Base-by-base conservation (phyloP, 2,113 vertebrate species). In the Syngnathus scovelli region DNA sequence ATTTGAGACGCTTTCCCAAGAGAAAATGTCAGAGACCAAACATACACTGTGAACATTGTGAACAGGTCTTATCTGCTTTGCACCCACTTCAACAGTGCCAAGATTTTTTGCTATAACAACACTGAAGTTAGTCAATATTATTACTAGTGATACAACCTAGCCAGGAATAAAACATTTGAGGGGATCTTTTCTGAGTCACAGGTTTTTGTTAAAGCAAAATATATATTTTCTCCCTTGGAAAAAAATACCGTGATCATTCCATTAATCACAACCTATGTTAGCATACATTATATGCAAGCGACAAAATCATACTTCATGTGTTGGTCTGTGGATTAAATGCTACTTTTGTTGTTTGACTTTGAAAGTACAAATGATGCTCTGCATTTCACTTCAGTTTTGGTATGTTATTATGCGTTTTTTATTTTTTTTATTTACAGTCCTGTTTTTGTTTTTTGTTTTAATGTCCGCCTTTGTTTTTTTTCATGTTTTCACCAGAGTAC, bases 401-500 rank as follows among this genome's bases (percentile, higher is more conserved):
- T 67, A 23, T 74, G 33, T 66, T 75, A 38, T 62, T 71, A 41
- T 67, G 39, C 37, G n/a, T n/a, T n/a, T n/a, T n/a, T n/a, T n/a
- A n/a, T n/a, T 54, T 77, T 72, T 78, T 70, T 27, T 33, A 1
- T 23, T 23, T 23, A n/a, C n/a, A n/a, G n/a, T n/a, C n/a, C n/a
- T n/a, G n/a, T 78, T 70, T 27, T 33, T 33, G 2, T 33, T 23
- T 21, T 27, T 18, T 75, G 38, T 82, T 58, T 67, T 21, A n/a
- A n/a, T n/a, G n/a, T n/a, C n/a, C 46, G 13, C 1, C 15, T 51
- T 9, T 44, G 55, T 62, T 19, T 83, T 15, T 61, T 7, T 70
- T 41, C 38, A 7, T 78, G 33, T 78, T 46, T 49, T 59, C 49
- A 1, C 21, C 75, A 92, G 87, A 90, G 66, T 91, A 91, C 68